Percentiles rank a stretch among this genome's conserved stretches.
These are phyloP conservation scores for Malurus leucopterus DNA, from an alignment of 2,797 vertebrate species.

Conservation along the genomic window DNA sequence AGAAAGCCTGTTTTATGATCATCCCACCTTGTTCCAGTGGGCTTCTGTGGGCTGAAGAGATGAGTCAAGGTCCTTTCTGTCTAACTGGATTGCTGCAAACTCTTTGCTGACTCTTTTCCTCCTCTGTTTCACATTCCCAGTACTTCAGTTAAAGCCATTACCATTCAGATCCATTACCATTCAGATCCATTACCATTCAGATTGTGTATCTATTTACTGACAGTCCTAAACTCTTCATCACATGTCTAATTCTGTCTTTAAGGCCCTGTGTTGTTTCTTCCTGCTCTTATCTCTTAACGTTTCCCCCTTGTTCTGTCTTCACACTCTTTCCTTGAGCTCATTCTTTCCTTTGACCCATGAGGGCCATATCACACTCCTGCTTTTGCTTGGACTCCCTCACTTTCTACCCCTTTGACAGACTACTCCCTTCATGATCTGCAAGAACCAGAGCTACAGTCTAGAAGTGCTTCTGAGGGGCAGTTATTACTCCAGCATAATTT, in stretches of 20 bases:
- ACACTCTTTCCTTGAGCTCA: not conserved
- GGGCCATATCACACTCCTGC: not conserved
- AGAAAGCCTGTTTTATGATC: not conserved
- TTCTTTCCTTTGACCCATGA: not conserved
- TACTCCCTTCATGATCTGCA: not conserved
- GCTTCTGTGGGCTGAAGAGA: not conserved
- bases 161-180: not conserved
- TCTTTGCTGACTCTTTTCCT: not conserved
- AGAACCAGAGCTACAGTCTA: not conserved
- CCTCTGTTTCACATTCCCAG: not conserved
- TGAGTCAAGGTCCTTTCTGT: not conserved
- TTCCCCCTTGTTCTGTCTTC: not conserved
- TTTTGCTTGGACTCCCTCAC: rapidly evolving
- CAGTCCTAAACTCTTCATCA: not conserved
- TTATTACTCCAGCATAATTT: not conserved
- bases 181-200: not conserved
- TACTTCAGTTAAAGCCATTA: not conserved
- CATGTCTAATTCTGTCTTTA: not conserved
- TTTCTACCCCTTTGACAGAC: rapidly evolving
- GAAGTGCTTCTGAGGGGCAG: not conserved
- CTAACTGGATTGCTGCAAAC: not conserved
- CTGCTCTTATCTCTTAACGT: not conserved
- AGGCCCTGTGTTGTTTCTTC: not conserved
- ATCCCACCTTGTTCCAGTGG: not conserved
- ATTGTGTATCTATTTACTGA: not conserved